A percentile compares a stretch with the other conserved stretches of the same genome.
These are phyloP conservation scores for Lophius piscatorius DNA, from an alignment of 2,113 vertebrate species.

Conservation along the genomic window DNA sequence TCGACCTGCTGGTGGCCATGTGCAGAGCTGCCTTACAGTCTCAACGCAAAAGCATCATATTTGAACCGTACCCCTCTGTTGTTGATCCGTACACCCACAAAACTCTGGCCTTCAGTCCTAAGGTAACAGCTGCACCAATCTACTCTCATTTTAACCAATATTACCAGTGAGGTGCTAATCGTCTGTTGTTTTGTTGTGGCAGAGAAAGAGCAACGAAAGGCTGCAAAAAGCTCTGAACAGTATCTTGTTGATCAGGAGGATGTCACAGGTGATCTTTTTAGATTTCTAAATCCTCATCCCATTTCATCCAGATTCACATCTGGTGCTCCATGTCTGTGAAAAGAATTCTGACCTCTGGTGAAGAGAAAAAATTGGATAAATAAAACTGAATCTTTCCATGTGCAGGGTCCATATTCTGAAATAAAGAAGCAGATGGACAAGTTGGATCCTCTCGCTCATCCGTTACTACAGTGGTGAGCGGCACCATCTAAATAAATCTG, in stretches of 20 bases:
- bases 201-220: constrained; percentile 95
- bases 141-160: too few species aligned
- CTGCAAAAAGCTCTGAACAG: constrained; percentile 94
- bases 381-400: constrained; percentile 2
- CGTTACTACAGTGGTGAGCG: constrained; percentile 92
- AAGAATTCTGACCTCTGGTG: too few species aligned
- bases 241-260: constrained; percentile 92
- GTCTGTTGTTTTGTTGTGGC: constrained; percentile 14
- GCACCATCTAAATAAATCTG: neutral
- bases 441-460: constrained; percentile 90
- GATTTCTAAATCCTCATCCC: neutral
- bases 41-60: constrained; percentile 95
- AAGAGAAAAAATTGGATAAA: too few species aligned
- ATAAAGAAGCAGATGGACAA: constrained; percentile 98
- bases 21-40: constrained; percentile 94
- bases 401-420: constrained; percentile 92
- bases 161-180: neutral
- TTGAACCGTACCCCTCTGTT: constrained; percentile 95
- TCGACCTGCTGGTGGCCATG: constrained; percentile 95
- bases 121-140: constrained; percentile 77
- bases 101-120: constrained; percentile 94
- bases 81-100: constrained; percentile 93
- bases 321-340: neutral
- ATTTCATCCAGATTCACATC: constrained; percentile 1
- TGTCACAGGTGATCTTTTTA: constrained; percentile 88